Base-by-base conservation (phyloP, 2,113 vertebrate genomes). In the Mormoops blainvillei region DNA sequence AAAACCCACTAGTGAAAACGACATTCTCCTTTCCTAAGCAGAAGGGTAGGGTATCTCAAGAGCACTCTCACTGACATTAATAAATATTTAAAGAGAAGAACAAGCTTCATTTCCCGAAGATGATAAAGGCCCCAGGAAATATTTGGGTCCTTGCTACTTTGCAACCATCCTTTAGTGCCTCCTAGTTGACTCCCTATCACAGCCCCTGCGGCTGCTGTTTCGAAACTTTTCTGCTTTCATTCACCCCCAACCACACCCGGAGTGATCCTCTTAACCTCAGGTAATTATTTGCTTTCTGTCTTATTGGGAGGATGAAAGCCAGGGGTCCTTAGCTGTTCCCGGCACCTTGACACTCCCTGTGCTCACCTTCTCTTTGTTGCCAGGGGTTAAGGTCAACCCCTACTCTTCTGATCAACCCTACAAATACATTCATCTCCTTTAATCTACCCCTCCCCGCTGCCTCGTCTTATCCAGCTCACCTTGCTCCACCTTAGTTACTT, bases 11-110 rank as follows among this genome's bases (percentile, higher is more conserved):
- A 20, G 19, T 38, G 7, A 38, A 86, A 56, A 84, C 36, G 7
- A 68, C 31, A 63, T 20, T 87, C 52, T 88, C 33, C 36, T 31
- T 81, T 50, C 78, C 82, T 38, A 70, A 15, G 7, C 45, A 26
- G 16, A n/a, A n/a, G 11, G 19, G 56, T 88, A n/a, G 50, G n/a
- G 14, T 15, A 38, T 76, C 43, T 91, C 19, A 6, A 31, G 33
- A 77, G 71, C 36, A n/a, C 74, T n/a, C 26, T 14, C 41, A 52
- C 28, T 81, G 54, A 58, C 4, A 33, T 65, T 43, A 43, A 56
- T 45, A 78, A 67, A 56, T 65, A 50, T 74, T 92, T 93, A 90
- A 87, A 77, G 58, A 63, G 73, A 77, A 87, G 85, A 31, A 61
- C 26, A 4, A 28, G 84, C 45, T 81, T 80, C 43, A 56, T 77